Conservation (phyloP, 1,140 invertebrate genomes). For the Octopus sinensis region DNA sequence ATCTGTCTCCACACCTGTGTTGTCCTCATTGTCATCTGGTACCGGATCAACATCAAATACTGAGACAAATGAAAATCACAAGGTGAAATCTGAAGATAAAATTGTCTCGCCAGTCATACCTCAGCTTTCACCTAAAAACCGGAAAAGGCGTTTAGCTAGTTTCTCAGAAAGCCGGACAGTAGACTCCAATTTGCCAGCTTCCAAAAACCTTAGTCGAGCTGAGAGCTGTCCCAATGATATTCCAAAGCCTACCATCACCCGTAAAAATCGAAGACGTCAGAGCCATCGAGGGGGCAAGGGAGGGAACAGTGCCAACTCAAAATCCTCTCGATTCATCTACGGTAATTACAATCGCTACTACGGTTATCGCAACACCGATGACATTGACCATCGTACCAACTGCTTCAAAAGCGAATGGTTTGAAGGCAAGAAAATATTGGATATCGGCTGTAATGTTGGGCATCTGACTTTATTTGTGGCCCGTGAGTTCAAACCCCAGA, state of each 20-base stretch:
- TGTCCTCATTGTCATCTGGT: not conserved
- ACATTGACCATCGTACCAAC: conserved; percentile 77
- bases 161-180: conserved; percentile 22
- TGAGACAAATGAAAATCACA: not conserved
- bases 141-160: conserved; percentile 59
- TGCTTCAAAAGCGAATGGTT: conserved; percentile 84
- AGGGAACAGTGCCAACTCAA: conserved; percentile 20
- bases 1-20: not conserved
- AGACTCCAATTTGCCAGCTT: not conserved
- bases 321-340: conserved; percentile 70
- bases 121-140: conserved; percentile 71
- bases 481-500: conserved; percentile 76
- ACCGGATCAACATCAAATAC: not conserved
- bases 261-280: not conserved
- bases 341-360: conserved; percentile 97
- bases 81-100: conserved; percentile 69
- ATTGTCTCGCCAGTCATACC: conserved; percentile 89
- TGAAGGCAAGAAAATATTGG: conserved; percentile 84
- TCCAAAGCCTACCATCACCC: conserved; percentile 22
- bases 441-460: conserved; percentile 97
- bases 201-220: conserved; percentile 20
- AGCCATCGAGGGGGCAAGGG: not conserved
- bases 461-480: conserved; percentile 82
- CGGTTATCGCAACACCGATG: conserved; percentile 83
- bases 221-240: conserved; percentile 31